These are phyloP conservation scores for Nibea albiflora DNA, from an alignment of 2,113 vertebrate genomes.

Conservation along the genomic window DNA sequence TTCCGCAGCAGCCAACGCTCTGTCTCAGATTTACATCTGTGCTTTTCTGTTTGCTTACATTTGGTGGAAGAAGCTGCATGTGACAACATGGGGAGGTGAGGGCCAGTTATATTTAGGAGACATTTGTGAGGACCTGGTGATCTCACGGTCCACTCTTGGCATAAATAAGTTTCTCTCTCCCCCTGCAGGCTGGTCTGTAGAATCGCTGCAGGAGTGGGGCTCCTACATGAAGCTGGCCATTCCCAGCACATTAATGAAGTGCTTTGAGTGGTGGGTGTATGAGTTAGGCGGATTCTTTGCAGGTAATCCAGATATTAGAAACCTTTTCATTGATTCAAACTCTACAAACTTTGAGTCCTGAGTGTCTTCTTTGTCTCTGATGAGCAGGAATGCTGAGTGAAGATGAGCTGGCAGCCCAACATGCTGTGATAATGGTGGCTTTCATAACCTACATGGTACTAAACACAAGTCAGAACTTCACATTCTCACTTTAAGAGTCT, in stretches of 20 bases:
- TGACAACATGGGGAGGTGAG: conserved; percentile 25
- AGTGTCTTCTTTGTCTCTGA: conserved; percentile 21
- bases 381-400: conserved; percentile 87
- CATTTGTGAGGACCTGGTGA: not conserved
- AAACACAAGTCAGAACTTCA: not conserved
- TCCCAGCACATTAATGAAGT: conserved; percentile 89
- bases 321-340: not conserved
- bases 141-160: not conserved
- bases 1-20: conserved; percentile 89
- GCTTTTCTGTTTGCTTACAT: conserved; percentile 86
- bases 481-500: not conserved
- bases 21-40: conserved; percentile 85
- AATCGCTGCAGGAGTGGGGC: conserved; percentile 90
- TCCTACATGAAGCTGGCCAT: conserved; percentile 87
- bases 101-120: not conserved
- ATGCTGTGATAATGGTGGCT: conserved; percentile 86
- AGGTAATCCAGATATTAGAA: conserved; percentile 72
- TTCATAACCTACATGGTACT: conserved; percentile 89
- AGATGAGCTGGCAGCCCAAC: conserved; percentile 90
- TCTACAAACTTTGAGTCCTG: not conserved
- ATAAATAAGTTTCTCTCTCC: conserved; percentile 26
- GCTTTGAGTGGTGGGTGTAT: conserved; percentile 93
- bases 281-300: conserved; percentile 90
- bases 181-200: conserved; percentile 74
- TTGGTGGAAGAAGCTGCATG: conserved; percentile 57